Base-by-base conservation (phyloP, 2,888 invertebrate species). In the Pheosia tremula region DNA sequence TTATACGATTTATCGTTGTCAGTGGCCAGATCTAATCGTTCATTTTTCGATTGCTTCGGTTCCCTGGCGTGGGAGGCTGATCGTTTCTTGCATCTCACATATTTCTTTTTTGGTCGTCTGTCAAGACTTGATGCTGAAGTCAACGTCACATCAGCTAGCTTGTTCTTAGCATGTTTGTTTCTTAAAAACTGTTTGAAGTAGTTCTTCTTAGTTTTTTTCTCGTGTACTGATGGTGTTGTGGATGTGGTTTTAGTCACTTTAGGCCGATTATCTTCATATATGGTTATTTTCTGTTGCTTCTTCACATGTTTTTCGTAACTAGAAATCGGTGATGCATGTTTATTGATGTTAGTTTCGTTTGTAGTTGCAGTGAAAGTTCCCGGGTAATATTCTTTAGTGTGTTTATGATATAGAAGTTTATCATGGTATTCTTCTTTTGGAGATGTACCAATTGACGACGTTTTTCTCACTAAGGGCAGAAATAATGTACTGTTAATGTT, bases 91-190 rank as follows among this genome's bases (percentile, higher is more conserved):
- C 24, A 50, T 55, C n/a, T 55, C 10, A 38, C 5, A 7, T n/a
- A 13, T 0, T 38, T 7, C 39, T 8, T 55, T 39, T n/a, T 55
- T 3, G 11, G 39, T 8, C 8, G n/a, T 55, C 13, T 53, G 11
- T 55, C 13, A 55, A 10, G 9, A 55, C 55, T 55, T 3, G 55
- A 55, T 13, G 55, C 13, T 55, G 55, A 55, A 10, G 55, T 38
- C 5, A n/a, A 55, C 9, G 11, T 55, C 37, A 37, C 10, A 5
- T 53, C 37, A 10, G 37, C 36, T 2, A 8, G 9, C 36, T 52
- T 52, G 9, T 24, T 52, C 8, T 3, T 36, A 52, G 36, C 36
- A 13, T 7, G 49, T 49, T 13, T 49, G n/a, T n/a, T 13, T 1
- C 49, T 49, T 49, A 7, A 49, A 13, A 49, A 49, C 5, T 36